Base-by-base conservation (phyloP, 2,113 vertebrate species). In the Nibea coibor region DNA sequence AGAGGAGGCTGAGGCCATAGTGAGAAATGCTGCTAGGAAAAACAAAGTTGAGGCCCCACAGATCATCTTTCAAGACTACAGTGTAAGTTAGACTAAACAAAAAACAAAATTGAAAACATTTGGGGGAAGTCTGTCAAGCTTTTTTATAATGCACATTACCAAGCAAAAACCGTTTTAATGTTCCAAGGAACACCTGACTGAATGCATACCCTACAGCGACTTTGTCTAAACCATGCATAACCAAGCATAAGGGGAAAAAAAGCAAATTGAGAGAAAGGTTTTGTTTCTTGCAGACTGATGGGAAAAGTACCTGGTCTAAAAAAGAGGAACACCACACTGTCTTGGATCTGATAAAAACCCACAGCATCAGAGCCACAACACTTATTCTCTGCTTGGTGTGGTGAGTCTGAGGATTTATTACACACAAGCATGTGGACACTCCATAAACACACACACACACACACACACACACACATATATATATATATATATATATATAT, bases 1-100 rank as follows among this genome's bases (percentile, higher is more conserved):
- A 81, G 73, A 95, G 28, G 97, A 98, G 58, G 98, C 97, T 10
- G 96, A 98, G 81, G 90, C 78, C 22, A 95, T 97, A 61, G 73
- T 98, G 81, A 95, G 87, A 83, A 95, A 92, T 10, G 97, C 97
- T 70, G 97, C 97, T n/a, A 92, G 87, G 82, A 92, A 48, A 20
- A 99, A 99, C 10, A 91, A 94, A 12, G 72, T 97, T 15, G 56
- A 85, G 31, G 90, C 92, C 11, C 96, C 97, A 1, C 76, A 91
- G 2, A 77, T 94, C 31, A 96, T 98, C 89, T 95, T 98, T 84
- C 26, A 81, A 53, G 45, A 74, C n/a, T 66, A 47, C 45, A 58
- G 0, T 54, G 97, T 97, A 80, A 95, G 96, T 54, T n/a, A 9
- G 7, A 51, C 50, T 39, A 50, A 50, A 50, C 16, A 48, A 19